Evolutionary conservation across 2,888 invertebrate genomes (phyloP).

Genomic region (Neoscelio sp.): DNA sequence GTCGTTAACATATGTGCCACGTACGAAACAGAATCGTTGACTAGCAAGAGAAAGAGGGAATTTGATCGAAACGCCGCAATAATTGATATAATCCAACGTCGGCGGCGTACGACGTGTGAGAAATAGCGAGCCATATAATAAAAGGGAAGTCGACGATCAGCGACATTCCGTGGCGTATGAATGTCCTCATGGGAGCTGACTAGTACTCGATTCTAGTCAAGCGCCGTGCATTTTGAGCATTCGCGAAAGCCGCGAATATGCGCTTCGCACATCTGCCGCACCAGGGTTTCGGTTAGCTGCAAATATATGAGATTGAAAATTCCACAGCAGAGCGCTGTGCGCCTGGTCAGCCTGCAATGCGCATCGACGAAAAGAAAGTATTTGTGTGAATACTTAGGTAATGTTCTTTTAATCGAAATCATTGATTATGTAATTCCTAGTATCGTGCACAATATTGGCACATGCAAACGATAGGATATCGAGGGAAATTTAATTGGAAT

Average conservation of each 20-base stretch:
- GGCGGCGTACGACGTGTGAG: constrained; percentile 23
- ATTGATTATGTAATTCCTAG: constrained; percentile 17
- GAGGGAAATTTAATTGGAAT: constrained; percentile 17
- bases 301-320: too few relatives aligned
- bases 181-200: constrained; percentile 16
- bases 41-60: constrained; percentile 4
- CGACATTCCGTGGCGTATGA: constrained; percentile 30
- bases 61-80: constrained; percentile 26
- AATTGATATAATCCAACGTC: constrained; percentile 30
- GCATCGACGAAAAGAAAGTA: constrained; percentile 24
- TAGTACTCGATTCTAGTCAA: not conserved
- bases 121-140: constrained; percentile 27
- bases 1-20: not conserved
- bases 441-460: constrained; percentile 20
- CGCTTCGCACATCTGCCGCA: too few relatives aligned
- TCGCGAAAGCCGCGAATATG: constrained; percentile 20
- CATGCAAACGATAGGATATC: constrained; percentile 6
- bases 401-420: constrained; percentile 41
- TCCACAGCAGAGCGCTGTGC: constrained; percentile 30
- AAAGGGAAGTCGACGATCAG: constrained; percentile 51
- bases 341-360: constrained; percentile 26
- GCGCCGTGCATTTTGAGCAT: constrained; percentile 28
- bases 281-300: too few relatives aligned
- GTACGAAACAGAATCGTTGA: not conserved
- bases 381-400: constrained; percentile 35